Percentiles rank a stretch among this genome's conserved stretches.
Conservation (phyloP, 1,140 invertebrate genomes). For the Chrysopa pallens region DNA sequence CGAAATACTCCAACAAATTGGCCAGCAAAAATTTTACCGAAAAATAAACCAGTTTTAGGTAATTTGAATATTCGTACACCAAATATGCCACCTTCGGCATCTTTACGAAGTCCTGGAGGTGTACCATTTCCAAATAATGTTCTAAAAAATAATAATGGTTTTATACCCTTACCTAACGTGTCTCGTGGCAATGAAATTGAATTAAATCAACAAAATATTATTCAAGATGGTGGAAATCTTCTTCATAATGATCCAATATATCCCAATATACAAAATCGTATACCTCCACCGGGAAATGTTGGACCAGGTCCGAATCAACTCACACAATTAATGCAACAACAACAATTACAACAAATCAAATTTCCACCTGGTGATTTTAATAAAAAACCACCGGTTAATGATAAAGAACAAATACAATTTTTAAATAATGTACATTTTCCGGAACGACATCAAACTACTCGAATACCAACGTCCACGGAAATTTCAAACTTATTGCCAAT, state of each 20-base stretch:
- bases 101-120: too few species aligned
- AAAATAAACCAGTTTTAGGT: slow-evolving; percentile 4
- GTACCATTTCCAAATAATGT: slow-evolving; percentile 2
- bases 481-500: slow-evolving; percentile 18
- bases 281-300: background rate
- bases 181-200: background rate
- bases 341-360: background rate
- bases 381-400: slow-evolving; percentile 2
- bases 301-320: background rate
- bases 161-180: background rate
- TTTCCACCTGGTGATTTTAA: slow-evolving; percentile 2
- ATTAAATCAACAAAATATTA: background rate
- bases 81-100: too few species aligned
- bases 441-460: slow-evolving; percentile 14
- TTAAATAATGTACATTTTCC: slow-evolving; percentile 32
- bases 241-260: slow-evolving; percentile 6
- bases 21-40: slow-evolving; percentile 1
- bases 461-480: slow-evolving; percentile 18
- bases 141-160: slow-evolving; percentile 3
- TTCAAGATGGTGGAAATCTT: background rate
- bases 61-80: too few species aligned
- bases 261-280: slow-evolving; percentile 8
- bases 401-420: slow-evolving; percentile 28
- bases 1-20: slow-evolving; percentile 7
- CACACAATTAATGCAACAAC: slow-evolving; percentile 3